These are phyloP conservation scores for Alcedo quadribrachys DNA, from an alignment of 2,797 vertebrate species.

Conservation along the genomic window DNA sequence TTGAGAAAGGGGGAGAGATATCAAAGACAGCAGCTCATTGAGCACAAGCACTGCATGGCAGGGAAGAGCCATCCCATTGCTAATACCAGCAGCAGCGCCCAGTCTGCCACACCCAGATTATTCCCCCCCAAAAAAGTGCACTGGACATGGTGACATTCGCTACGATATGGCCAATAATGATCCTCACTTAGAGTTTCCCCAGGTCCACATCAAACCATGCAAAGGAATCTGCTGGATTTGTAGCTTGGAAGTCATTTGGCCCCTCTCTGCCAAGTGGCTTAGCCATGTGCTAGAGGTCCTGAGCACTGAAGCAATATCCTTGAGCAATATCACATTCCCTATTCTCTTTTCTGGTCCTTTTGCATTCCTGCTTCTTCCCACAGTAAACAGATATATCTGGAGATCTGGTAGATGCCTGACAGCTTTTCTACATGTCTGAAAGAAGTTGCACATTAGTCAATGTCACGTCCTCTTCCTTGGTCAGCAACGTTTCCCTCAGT, in stretches of 20 bases:
- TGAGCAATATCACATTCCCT: neutral
- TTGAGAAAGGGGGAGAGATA: neutral
- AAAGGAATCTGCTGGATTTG: neutral
- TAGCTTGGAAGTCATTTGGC: neutral
- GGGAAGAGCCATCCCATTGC: neutral
- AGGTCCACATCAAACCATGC: neutral
- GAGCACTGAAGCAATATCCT: neutral
- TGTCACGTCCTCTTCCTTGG: neutral
- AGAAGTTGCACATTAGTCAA: neutral
- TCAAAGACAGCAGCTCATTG: neutral
- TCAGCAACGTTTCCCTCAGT: neutral
- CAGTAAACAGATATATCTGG: neutral
- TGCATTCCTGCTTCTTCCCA: neutral
- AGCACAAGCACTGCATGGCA: neutral
- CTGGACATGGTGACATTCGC: neutral
- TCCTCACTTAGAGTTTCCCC: neutral
- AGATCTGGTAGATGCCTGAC: neutral
- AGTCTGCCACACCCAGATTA: neutral
- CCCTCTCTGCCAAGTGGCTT: neutral
- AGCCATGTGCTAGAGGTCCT: neutral
- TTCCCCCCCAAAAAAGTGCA: neutral
- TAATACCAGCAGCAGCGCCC: neutral
- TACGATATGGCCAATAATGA: neutral
- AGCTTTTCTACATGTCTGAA: neutral
- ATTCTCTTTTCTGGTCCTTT: neutral